These are phyloP conservation scores for Platalea minor DNA, from an alignment of 2,797 vertebrate species.

Conservation along the genomic window DNA sequence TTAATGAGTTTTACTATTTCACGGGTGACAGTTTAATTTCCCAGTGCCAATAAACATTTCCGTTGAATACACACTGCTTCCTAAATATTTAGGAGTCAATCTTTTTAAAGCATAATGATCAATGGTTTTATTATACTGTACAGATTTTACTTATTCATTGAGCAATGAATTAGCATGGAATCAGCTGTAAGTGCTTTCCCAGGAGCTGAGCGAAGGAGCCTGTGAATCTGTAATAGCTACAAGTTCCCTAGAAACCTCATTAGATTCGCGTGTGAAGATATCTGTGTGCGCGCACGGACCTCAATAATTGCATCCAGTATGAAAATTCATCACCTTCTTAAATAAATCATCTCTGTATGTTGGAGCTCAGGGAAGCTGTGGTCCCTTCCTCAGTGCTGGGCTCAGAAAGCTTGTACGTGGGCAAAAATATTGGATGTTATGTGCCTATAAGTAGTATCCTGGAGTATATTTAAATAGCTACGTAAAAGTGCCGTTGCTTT, in stretches of 20 bases:
- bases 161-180: constrained; percentile 51
- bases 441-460: not conserved
- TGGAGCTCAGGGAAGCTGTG: not conserved
- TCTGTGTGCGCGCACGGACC: accelerated
- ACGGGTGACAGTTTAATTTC: constrained; percentile 69
- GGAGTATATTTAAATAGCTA: not conserved
- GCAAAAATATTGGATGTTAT: not conserved
- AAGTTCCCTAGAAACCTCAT: constrained; percentile 17
- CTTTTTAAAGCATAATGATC: constrained; percentile 57
- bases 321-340: constrained; percentile 21
- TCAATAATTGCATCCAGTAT: not conserved
- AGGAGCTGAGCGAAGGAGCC: constrained; percentile 11
- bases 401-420: not conserved
- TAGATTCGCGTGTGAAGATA: not conserved
- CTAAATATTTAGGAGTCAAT: constrained; percentile 68
- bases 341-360: not conserved
- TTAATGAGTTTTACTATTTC: constrained; percentile 74
- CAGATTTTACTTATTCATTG: constrained; percentile 60
- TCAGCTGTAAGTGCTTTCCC: constrained; percentile 32
- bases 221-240: constrained; percentile 18
- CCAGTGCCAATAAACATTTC: constrained; percentile 62
- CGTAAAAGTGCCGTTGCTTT: not conserved
- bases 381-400: not conserved
- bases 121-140: constrained; percentile 56
- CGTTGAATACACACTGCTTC: constrained; percentile 34